Base-by-base conservation (phyloP, 2,888 invertebrate species). In the Tetragonula carbonaria region DNA sequence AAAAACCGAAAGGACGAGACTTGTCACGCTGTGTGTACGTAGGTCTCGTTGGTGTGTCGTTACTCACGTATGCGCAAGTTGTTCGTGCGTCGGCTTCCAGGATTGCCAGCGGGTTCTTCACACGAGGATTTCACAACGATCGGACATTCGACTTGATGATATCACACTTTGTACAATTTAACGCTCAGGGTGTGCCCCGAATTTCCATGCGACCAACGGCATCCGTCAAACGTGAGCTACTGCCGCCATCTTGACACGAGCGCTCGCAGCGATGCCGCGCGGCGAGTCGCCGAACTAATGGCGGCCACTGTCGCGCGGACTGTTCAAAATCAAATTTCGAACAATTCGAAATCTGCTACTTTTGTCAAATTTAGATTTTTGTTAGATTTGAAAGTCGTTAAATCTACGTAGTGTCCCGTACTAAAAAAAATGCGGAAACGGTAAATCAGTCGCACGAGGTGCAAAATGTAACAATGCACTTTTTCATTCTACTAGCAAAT, bases 201-300 rank as follows among this genome's bases (percentile, higher is more conserved):
- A 90, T 91, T 91, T 89, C 89, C 88, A 84, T 87, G 85, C 87
- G 87, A 86, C 86, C 86, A 90, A 88, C 89, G 85, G 87, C 90
- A 92, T 87, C 92, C 92, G 92, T 93, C 93, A 93, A 93, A 93
- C 91, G 92, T 90, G 91, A 92, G 91, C 91, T 89, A 88, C 90
- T 79, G 82, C 89, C 90, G 92, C 93, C 93, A 93, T 93, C 87
- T 93, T 93, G 90, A 87, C 75, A 78, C 76, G 74, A 63, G 51
- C 81, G 74, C 28, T 57, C n/a, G 63, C 51, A 55, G 33, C 87
- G 83, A 75, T 84, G 66, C 59, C 71, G 51, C 0, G 55, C 74
- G 84, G 73, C 45, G 21, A 45, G 38, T 33, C 33, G 21, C 2
- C 6, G 1, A 79, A 79, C 62, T 68, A 45, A 11, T 45, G 0